Evolutionary conservation across 2,888 invertebrate genomes (phyloP).

Genomic region (Conomelus anceps): DNA sequence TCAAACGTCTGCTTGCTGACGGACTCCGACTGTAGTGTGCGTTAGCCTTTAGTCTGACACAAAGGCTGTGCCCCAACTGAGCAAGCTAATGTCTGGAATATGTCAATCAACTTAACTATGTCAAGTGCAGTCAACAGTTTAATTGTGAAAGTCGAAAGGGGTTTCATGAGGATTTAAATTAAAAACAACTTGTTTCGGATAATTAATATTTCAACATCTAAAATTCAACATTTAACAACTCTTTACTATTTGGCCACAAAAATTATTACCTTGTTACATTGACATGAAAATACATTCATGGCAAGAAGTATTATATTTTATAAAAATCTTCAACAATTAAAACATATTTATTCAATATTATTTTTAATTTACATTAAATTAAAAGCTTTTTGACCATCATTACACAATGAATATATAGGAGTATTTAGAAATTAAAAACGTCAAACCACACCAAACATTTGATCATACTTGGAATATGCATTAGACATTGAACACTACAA

Average conservation of each 20-base stretch:
- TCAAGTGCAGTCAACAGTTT: no score
- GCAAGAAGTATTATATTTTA: neutral
- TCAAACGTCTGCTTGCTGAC: no score
- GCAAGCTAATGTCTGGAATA: no score
- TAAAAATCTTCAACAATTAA: neutral
- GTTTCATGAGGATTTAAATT: no score
- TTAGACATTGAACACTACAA: neutral
- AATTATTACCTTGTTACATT: neutral
- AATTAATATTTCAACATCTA: neutral
- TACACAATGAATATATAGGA: neutral
- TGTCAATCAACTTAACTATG: no score
- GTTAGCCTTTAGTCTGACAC: no score
- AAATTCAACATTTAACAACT: neutral
- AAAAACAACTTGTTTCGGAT: neutral
- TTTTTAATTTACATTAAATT: neutral
- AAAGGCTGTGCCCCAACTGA: no score
- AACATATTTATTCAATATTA: neutral
- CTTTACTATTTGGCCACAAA: neutral
- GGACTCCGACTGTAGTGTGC: no score
- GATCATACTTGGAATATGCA: neutral
- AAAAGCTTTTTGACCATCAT: neutral
- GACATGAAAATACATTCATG: neutral
- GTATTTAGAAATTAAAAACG: neutral
- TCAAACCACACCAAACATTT: neutral
- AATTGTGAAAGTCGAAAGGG: no score